Evolutionary conservation across 2,113 vertebrate species (phyloP).

Genomic region (Verasper variegatus): DNA sequence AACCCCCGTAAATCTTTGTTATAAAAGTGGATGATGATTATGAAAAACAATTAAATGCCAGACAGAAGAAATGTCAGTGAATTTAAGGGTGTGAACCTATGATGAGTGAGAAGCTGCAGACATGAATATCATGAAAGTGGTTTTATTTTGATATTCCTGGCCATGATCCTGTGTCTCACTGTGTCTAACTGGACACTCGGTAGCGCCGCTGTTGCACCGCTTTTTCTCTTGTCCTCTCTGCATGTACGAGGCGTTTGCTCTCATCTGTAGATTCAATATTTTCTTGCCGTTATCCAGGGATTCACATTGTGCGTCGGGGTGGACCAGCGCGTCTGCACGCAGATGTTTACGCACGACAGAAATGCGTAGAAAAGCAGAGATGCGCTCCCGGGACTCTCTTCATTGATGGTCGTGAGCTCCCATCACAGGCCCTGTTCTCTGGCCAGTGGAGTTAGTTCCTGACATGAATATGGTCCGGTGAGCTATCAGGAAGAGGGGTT

Average conservation of each 20-base stretch:
- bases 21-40: no score
- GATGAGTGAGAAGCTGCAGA: not conserved
- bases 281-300: not conserved
- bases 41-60: not conserved
- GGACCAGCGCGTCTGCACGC: not conserved
- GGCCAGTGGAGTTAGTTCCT: constrained; percentile 21
- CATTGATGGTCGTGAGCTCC: constrained; percentile 39
- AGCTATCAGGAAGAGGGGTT: not conserved
- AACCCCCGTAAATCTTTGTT: no score
- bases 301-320: not conserved
- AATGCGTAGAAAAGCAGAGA: constrained; percentile 9
- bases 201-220: constrained; percentile 46
- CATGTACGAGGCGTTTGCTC: not conserved
- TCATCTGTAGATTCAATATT: not conserved
- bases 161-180: not conserved
- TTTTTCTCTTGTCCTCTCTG: constrained; percentile 20
- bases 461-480: constrained; percentile 39
- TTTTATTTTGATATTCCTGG: constrained; percentile 59
- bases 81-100: not conserved
- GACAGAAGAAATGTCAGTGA: no score
- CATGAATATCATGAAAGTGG: accelerated
- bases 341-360: not conserved
- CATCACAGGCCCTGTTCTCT: constrained; percentile 49
- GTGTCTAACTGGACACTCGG: not conserved
- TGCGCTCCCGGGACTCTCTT: constrained; percentile 11